A percentile compares a stretch with the other conserved stretches of the same genome.
Evolutionary conservation across 1,140 invertebrate species (phyloP).

Genomic region (Diorhabda carinulata): DNA sequence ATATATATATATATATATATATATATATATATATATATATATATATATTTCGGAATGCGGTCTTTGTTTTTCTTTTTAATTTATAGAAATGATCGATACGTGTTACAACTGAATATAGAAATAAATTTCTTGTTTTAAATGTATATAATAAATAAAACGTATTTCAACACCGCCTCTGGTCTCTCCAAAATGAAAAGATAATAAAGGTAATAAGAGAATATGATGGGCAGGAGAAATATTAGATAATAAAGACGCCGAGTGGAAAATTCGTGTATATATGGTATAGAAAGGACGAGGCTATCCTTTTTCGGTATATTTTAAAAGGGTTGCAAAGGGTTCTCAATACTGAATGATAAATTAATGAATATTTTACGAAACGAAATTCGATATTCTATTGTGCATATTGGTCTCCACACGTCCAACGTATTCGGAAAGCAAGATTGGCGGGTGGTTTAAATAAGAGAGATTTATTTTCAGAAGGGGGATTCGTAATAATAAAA

Average conservation of each 20-base stretch:
- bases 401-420: background rate
- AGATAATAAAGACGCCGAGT: slow-evolving; percentile 21
- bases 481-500: background rate
- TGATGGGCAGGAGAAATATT: slow-evolving; percentile 20
- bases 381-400: slow-evolving; percentile 12
- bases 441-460: background rate
- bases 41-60: no score
- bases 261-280: slow-evolving; percentile 3
- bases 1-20: no score
- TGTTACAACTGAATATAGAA: no score
- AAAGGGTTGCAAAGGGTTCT: slow-evolving; percentile 18
- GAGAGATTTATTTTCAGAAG: background rate
- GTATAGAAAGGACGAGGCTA: slow-evolving; percentile 3
- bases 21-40: no score
- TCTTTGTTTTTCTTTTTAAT: no score
- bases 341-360: slow-evolving; percentile 22
- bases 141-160: no score
- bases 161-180: background rate
- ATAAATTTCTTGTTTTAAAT: no score
- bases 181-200: slow-evolving; percentile 8
- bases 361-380: slow-evolving; percentile 15
- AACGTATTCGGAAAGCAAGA: background rate
- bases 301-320: slow-evolving; percentile 15
- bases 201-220: slow-evolving; percentile 17
- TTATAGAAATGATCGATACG: no score